These are phyloP conservation scores for Chrysoperla carnea DNA, from an alignment of 1,140 invertebrate species.

Conservation along the genomic window DNA sequence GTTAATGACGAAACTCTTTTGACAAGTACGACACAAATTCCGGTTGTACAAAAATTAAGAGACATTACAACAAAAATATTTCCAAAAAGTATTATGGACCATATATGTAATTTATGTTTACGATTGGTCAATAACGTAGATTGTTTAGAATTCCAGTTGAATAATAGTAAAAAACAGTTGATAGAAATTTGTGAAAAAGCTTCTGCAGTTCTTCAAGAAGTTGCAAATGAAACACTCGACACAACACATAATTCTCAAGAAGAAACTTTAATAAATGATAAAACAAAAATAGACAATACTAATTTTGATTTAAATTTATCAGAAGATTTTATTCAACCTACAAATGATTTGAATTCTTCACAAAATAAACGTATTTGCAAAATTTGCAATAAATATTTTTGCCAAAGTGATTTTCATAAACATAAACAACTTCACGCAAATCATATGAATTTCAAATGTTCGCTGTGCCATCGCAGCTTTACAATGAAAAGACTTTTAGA, in stretches of 20 bases:
- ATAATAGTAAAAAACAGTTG: conserved; percentile 11
- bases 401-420: not conserved
- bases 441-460: not conserved
- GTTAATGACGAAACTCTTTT: conserved; percentile 13
- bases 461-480: not conserved
- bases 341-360: conserved; percentile 1
- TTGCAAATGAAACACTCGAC: not conserved
- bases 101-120: conserved; percentile 17
- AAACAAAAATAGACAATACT: not conserved
- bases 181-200: conserved; percentile 11
- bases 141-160: conserved; percentile 15
- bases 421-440: not conserved
- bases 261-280: not conserved
- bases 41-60: conserved; percentile 13
- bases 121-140: conserved; percentile 17
- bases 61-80: conserved; percentile 7
- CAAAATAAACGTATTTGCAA: not conserved
- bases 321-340: conserved; percentile 9
- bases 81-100: conserved; percentile 7
- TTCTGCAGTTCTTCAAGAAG: conserved; percentile 2
- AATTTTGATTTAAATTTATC: conserved; percentile 2
- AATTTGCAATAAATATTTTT: not conserved
- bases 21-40: conserved; percentile 18
- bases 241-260: not conserved
- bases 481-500: not conserved